These are phyloP conservation scores for Lamellibrachia columna DNA, from an alignment of 2,888 invertebrate species.

Conservation along the genomic window DNA sequence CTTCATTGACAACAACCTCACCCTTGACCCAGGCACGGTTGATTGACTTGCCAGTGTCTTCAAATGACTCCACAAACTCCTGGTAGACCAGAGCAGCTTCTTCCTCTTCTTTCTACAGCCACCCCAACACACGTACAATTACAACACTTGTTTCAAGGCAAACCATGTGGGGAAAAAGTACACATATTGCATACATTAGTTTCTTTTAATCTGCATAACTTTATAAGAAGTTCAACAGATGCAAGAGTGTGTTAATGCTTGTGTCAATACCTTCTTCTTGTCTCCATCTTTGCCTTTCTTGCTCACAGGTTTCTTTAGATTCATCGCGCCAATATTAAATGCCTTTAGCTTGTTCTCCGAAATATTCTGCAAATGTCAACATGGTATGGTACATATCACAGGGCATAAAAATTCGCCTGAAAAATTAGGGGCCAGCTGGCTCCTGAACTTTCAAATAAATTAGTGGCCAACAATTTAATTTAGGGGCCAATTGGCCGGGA, in stretches of 20 bases:
- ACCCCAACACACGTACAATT: not conserved
- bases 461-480: too few species aligned
- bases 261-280: conserved; percentile 53
- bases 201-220: not conserved
- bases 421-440: too few species aligned
- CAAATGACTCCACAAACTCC: conserved; percentile 97
- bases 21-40: conserved; percentile 97
- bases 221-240: not conserved
- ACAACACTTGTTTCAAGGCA: too few species aligned
- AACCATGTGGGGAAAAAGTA: too few species aligned
- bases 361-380: conserved; percentile 43
- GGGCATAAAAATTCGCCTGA: not conserved
- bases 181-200: not conserved
- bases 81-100: conserved; percentile 79
- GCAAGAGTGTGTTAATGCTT: not conserved
- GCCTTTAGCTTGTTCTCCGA: conserved; percentile 60
- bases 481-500: too few species aligned
- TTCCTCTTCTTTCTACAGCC: conserved; percentile 68
- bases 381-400: not conserved
- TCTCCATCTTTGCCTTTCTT: conserved; percentile 60
- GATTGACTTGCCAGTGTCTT: conserved; percentile 73
- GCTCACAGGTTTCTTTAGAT: conserved; percentile 55
- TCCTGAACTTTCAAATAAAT: too few species aligned
- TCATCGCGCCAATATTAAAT: conserved; percentile 60
- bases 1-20: conserved; percentile 77